Evolutionary conservation across 2,888 invertebrate species (phyloP).

Genomic region (Palloptera scutellata): DNA sequence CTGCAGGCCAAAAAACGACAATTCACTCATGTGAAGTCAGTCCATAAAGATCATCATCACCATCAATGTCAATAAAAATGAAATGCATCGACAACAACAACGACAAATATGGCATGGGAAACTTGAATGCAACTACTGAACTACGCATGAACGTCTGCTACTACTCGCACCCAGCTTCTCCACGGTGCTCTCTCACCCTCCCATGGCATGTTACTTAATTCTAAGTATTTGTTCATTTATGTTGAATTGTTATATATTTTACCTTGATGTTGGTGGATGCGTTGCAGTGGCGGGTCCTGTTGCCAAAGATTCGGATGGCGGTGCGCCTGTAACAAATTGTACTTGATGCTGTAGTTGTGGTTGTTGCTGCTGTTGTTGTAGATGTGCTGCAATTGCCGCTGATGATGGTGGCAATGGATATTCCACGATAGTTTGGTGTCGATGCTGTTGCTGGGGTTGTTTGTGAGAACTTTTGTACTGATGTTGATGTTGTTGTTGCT

Average conservation of each 20-base stretch:
- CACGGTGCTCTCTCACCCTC: too few species aligned
- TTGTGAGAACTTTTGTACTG: conserved; percentile 32
- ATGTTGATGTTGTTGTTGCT: conserved; percentile 36
- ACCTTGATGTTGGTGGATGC: conserved; percentile 37
- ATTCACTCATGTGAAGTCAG: too few species aligned
- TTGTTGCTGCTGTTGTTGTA: conserved; percentile 25
- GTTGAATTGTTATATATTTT: conserved; percentile 19
- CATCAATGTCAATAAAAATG: too few species aligned
- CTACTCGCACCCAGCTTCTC: too few species aligned
- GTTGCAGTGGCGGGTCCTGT: conserved; percentile 19
- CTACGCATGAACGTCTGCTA: too few species aligned
- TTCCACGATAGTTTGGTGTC: conserved; percentile 32
- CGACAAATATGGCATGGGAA: too few species aligned
- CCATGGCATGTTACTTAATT: too few species aligned
- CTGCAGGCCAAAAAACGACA: too few species aligned
- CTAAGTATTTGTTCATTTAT: conserved; percentile 15
- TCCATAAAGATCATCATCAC: too few species aligned
- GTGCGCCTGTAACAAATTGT: conserved; percentile 24
- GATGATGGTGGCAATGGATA: conserved; percentile 30
- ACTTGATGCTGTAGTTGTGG: conserved; percentile 24
- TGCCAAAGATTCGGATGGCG: conserved; percentile 29
- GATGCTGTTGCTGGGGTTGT: conserved; percentile 28
- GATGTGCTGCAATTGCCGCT: conserved; percentile 17
- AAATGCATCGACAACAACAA: too few species aligned
- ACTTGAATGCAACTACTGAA: too few species aligned